Percentiles rank a stretch among this genome's conserved stretches.
Conservation (phyloP, 2,113 vertebrate genomes). For the Alectura lathami region DNA sequence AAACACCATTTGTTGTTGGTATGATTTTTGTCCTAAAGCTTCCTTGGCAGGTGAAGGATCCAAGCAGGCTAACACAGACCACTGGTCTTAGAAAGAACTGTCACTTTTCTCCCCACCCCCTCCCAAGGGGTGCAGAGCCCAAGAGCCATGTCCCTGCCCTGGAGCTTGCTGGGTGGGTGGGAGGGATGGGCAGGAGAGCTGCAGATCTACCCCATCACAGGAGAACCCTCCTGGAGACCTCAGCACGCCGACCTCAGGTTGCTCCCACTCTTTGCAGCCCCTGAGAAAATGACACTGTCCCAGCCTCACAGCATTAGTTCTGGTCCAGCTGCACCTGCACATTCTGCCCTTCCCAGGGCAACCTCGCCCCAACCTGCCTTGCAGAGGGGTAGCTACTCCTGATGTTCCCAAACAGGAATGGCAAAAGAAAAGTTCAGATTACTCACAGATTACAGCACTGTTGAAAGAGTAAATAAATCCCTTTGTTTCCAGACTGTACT, state of each 20-base stretch:
- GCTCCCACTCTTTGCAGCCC: background rate
- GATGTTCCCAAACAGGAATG: background rate
- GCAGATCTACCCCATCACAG: background rate
- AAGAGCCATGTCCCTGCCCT: background rate
- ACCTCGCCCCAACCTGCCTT: background rate
- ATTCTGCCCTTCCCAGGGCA: background rate
- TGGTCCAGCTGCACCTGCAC: background rate
- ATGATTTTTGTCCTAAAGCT: background rate
- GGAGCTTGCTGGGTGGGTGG: background rate
- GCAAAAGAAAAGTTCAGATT: background rate
- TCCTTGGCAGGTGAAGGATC: background rate
- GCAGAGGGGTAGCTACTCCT: background rate
- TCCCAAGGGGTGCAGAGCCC: background rate
- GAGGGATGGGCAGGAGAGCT: background rate
- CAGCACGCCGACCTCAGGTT: background rate
- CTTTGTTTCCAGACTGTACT: background rate
- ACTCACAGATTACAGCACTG: background rate
- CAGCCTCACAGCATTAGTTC: background rate
- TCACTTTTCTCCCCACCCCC: background rate
- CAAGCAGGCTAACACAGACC: background rate
- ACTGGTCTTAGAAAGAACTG: background rate
- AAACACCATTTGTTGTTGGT: background rate
- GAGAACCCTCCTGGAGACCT: background rate
- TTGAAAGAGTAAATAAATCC: background rate
- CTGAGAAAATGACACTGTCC: background rate